Percentiles rank a stretch among this genome's conserved stretches.
Evolutionary conservation across 2,888 invertebrate species (phyloP).

Genomic region (Lasiommata megera): DNA sequence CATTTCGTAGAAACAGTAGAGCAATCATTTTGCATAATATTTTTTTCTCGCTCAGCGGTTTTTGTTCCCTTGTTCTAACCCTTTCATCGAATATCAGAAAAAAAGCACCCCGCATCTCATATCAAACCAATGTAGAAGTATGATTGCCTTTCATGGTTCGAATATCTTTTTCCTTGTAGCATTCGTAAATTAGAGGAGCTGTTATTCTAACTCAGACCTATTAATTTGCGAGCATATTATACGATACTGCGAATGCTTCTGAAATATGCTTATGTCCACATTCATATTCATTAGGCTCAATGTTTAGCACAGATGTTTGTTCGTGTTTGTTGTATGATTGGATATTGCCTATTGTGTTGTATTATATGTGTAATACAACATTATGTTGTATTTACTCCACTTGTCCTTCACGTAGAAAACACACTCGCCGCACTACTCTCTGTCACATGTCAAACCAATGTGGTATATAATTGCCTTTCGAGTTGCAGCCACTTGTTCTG

Average conservation of each 20-base stretch:
- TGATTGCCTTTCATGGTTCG: background rate
- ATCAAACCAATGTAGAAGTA: background rate
- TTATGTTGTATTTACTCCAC: background rate
- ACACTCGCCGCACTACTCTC: background rate
- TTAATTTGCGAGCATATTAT: background rate
- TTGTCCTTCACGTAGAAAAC: background rate
- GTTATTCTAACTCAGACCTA: background rate
- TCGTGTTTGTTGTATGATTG: no score
- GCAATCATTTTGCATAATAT: constrained; percentile 7
- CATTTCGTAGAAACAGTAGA: constrained; percentile 1
- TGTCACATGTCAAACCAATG: constrained; percentile 54
- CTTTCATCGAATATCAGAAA: background rate
- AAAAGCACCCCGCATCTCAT: background rate
- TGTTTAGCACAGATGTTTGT: background rate
- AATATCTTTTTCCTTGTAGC: background rate
- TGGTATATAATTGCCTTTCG: constrained; percentile 64
- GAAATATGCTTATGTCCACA: background rate
- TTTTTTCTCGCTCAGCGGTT: constrained; percentile 8
- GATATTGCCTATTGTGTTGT: no score
- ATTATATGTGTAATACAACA: no score
- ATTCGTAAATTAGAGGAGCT: background rate
- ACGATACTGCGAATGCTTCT: background rate
- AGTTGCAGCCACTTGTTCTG: constrained; percentile 40
- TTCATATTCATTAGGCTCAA: background rate
- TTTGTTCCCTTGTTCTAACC: constrained; percentile 12